phyloP scores from a whole-genome alignment of 1,140 invertebrate species.

The Danaus melanippus region DNA sequence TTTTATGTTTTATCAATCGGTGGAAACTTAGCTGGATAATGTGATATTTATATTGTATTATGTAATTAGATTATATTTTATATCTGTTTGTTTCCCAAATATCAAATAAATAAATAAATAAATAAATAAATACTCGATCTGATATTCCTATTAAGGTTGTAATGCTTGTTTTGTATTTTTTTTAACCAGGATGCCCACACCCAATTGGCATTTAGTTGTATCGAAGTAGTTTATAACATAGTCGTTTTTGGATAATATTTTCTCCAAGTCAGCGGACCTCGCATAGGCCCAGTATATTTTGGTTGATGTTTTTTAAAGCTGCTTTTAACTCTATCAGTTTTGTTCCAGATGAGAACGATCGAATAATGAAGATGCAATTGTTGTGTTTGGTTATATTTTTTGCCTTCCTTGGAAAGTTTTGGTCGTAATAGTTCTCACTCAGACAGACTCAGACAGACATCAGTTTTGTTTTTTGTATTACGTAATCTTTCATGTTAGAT shows the following conservation, averaged over 20 bases:
- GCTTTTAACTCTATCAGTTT: conserved; percentile 29
- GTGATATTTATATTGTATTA: too few species aligned
- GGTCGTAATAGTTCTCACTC: conserved; percentile 15
- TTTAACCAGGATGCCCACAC: conserved; percentile 30
- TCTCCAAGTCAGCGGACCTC: conserved; percentile 30
- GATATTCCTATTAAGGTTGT: conserved; percentile 27
- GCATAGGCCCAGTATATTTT: conserved; percentile 31
- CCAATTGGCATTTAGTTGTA: conserved; percentile 28
- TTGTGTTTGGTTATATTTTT: conserved; percentile 16
- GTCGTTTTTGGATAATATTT: conserved; percentile 25
- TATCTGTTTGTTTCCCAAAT: too few species aligned
- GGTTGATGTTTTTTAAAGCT: conserved; percentile 31
- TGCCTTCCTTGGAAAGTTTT: conserved; percentile 25
- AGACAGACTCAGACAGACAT: too few species aligned
- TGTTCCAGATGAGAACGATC: conserved; percentile 23
- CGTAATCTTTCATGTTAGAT: too few species aligned
- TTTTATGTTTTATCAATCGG: too few species aligned
- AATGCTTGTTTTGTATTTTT: conserved; percentile 27
- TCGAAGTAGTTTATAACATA: conserved; percentile 33
- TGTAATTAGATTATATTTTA: too few species aligned
- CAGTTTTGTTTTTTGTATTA: too few species aligned
- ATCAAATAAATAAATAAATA: too few species aligned
- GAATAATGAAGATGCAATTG: conserved; percentile 29
- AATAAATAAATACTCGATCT: conserved; percentile 29
- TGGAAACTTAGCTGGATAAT: too few species aligned